Conservation (phyloP, 2,888 invertebrate genomes). For the Tenthredo livida region DNA sequence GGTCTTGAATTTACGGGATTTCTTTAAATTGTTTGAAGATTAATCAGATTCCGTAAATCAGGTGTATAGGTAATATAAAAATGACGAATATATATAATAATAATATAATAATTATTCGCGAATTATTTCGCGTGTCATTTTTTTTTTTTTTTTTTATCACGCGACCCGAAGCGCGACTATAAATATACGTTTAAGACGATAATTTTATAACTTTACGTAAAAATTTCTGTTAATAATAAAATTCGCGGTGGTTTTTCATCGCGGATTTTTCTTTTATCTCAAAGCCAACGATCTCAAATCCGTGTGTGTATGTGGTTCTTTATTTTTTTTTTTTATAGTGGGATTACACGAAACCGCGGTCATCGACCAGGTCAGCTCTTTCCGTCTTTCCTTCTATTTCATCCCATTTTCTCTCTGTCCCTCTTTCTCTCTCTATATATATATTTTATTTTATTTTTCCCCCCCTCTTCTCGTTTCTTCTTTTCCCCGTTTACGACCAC, state of each 20-base stretch:
- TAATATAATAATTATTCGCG: too few species aligned
- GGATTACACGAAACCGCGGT: not conserved
- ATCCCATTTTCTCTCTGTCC: not conserved
- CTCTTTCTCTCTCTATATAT: not conserved
- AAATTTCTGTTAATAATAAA: not conserved
- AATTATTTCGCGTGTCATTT: too few species aligned
- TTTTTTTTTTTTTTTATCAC: too few species aligned
- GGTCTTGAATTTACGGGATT: not conserved
- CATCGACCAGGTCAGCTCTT: not conserved
- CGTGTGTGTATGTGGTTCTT: not conserved
- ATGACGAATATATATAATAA: too few species aligned
- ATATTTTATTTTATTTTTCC: constrained; percentile 1
- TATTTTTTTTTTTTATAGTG: not conserved
- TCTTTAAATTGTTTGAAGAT: too few species aligned
- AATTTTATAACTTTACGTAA: not conserved
- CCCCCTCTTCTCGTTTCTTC: not conserved
- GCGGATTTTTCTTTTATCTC: not conserved
- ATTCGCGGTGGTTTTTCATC: not conserved
- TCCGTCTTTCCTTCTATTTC: not conserved
- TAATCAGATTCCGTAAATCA: too few species aligned
- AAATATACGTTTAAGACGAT: not conserved
- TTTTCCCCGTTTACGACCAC: not conserved
- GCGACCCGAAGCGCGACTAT: not conserved
- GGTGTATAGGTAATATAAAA: too few species aligned
- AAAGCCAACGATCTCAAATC: not conserved